A percentile compares a stretch with the other conserved stretches of the same genome.
phyloP scores from a whole-genome alignment of 2,888 invertebrate species.

The Tyria jacobaeae region DNA sequence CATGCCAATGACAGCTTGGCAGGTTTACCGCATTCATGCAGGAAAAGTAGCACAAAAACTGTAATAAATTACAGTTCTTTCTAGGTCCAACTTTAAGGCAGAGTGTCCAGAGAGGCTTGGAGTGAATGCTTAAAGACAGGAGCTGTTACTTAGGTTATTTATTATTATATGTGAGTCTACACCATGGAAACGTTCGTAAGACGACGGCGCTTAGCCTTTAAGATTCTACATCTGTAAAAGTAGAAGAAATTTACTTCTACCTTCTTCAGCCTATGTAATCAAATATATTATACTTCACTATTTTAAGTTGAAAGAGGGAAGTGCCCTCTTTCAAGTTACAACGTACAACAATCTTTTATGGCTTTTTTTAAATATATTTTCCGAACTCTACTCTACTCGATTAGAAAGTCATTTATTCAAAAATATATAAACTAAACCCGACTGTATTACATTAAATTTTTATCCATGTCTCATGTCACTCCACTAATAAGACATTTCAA shows the following conservation, averaged over 20 bases:
- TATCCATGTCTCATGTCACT: no score
- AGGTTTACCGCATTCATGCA: conserved; percentile 4
- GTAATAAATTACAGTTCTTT: conserved; percentile 1
- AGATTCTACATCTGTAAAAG: background rate
- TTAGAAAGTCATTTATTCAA: no score
- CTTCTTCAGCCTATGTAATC: no score
- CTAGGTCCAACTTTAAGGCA: conserved; percentile 4
- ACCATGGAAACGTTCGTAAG: background rate
- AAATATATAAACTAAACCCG: no score
- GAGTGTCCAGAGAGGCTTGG: background rate
- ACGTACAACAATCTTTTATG: no score
- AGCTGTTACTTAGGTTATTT: conserved; percentile 26
- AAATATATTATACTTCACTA: no score
- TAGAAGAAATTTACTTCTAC: background rate
- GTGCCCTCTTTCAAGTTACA: no score
- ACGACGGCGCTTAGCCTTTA: background rate
- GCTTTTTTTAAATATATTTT: no score
- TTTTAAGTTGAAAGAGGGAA: no score
- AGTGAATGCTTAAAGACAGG: conserved; percentile 5
- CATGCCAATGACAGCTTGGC: background rate
- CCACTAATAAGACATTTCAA: no score
- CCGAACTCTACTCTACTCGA: no score
- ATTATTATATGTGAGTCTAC: background rate
- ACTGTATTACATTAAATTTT: no score
- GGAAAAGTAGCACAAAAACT: conserved; percentile 3